A percentile compares a stretch with the other conserved stretches of the same genome.
Evolutionary conservation across 2,113 vertebrate genomes (phyloP).

Genomic region (Alexandromys fortis): DNA sequence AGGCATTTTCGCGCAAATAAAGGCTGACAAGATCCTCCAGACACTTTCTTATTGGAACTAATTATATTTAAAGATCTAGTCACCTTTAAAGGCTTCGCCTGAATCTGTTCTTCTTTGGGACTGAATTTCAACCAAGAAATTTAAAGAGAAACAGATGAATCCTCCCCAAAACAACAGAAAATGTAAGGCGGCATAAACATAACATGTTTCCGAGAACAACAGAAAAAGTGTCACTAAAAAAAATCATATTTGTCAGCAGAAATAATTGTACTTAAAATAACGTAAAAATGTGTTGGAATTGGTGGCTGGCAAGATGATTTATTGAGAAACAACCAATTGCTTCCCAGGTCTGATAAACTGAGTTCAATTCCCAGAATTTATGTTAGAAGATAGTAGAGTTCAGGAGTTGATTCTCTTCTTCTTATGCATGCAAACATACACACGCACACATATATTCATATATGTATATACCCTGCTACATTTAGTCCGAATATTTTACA

Average conservation of each 20-base stretch:
- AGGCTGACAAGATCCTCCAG: no score
- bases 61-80: background rate
- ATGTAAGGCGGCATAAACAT: background rate
- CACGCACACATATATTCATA: no score
- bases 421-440: no score
- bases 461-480: no score
- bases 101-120: background rate
- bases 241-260: background rate
- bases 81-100: background rate
- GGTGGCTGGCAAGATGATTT: background rate
- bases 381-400: background rate
- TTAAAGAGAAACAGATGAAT: background rate
- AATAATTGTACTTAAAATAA: background rate
- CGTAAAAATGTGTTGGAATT: background rate
- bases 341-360: background rate
- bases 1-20: fast-evolving
- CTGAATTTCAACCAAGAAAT: background rate
- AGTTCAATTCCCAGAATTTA: background rate
- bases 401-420: background rate
- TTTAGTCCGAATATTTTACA: background rate
- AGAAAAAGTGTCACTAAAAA: background rate
- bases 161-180: background rate
- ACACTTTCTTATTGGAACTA: no score
- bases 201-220: background rate
- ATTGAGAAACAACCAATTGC: background rate